Percentiles rank a stretch among this genome's conserved stretches.
phyloP scores from a whole-genome alignment of 1,140 invertebrate species.

The Caenorhabditis briggsae region DNA sequence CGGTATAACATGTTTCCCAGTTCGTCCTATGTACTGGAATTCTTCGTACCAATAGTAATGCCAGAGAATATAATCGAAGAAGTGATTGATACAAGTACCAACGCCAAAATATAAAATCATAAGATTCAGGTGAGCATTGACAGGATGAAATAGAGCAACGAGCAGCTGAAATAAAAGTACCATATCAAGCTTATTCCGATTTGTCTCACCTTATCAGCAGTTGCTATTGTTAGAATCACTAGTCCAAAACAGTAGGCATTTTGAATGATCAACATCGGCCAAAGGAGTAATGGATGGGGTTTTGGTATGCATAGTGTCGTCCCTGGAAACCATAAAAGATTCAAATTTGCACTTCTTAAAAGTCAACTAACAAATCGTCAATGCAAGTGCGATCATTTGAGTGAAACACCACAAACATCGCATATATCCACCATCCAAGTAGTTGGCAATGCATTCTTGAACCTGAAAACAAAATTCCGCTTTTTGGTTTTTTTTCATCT shows the following conservation, averaged over 20 bases:
- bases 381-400: slow-evolving; percentile 63
- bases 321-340: slow-evolving; percentile 26
- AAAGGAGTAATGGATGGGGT: slow-evolving; percentile 66
- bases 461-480: slow-evolving; percentile 60
- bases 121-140: slow-evolving; percentile 65
- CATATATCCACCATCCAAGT: slow-evolving; percentile 70
- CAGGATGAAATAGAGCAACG: slow-evolving; percentile 65
- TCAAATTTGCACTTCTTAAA: neutral
- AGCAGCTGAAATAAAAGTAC: slow-evolving; percentile 48
- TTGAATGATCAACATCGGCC: slow-evolving; percentile 67
- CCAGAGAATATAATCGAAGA: slow-evolving; percentile 69
- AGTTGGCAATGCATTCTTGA: slow-evolving; percentile 71
- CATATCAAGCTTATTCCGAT: too few relatives aligned
- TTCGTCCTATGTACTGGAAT: slow-evolving; percentile 60
- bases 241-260: slow-evolving; percentile 69
- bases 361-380: slow-evolving; percentile 43
- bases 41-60: slow-evolving; percentile 69
- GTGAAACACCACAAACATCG: slow-evolving; percentile 68
- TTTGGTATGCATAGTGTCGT: slow-evolving; percentile 58
- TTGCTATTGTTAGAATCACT: slow-evolving; percentile 69
- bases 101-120: slow-evolving; percentile 67
- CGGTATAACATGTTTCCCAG: slow-evolving; percentile 65
- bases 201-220: slow-evolving; percentile 57
- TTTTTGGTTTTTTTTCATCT: neutral
- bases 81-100: slow-evolving; percentile 65